Base-by-base conservation (phyloP, 2,797 vertebrate species). In the Amniataba percoides region DNA sequence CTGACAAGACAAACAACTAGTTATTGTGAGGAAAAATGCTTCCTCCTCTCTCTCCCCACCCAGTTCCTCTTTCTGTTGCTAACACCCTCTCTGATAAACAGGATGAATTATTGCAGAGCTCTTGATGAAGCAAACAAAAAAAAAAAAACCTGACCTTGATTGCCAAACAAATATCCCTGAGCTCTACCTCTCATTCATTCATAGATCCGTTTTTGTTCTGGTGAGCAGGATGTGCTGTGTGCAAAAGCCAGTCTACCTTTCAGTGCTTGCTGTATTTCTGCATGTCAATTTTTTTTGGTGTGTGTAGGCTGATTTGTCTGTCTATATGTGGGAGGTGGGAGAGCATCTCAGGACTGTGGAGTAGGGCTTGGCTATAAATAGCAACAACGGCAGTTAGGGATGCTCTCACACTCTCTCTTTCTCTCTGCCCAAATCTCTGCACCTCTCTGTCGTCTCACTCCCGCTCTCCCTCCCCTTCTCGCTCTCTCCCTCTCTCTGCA, bases 1-100 rank as follows among this genome's bases (percentile, higher is more conserved):
- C 74, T 94, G 92, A 94, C 95, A 95, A 93, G 92, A 95, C 90
- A 95, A 95, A 95, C 94, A 95, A 94, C 91, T 90, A 91, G 90
- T 94, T 94, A 96, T 93, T 95, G 94, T 95, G 93, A 94, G 94
- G 90, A 83, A 82, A 80, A 87, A 89, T 58, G 67, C 81, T 86
- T 75, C 84, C 84, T 77, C 65, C 39, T 2, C 67, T 55, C 51
- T 40, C 49, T 59, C 62, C 39, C 65, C 55, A 53, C 68, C 63
- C 77, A 77, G 81, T 92, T 92, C 87, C 85, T 88, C 61, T 83
- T 84, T 84, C 63, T 67, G 65, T 74, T 12, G n/a, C 74, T 46
- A 60, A 78, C 70, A 80, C 76, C 66, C 60, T 81, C 77, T 78
- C 51, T 77, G 63, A 74, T 77, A 84, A 84, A 87, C 81, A 87